A percentile compares a stretch with the other conserved stretches of the same genome.
These are phyloP conservation scores for Lasioglossum baleicum DNA, from an alignment of 1,140 invertebrate species.

Conservation along the genomic window DNA sequence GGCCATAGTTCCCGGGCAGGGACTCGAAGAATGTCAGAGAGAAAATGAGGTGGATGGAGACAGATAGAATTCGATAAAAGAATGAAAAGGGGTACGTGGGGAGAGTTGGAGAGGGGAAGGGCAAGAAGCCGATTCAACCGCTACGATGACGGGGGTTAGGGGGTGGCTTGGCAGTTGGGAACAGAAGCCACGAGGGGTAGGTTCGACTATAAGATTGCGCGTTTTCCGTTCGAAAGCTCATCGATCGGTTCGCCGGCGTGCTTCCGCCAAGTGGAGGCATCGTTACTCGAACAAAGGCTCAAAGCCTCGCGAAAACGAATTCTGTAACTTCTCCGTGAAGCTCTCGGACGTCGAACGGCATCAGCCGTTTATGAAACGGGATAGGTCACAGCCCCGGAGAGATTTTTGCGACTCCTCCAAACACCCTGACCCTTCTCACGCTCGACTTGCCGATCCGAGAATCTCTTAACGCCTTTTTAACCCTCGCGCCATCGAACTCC, in stretches of 20 bases:
- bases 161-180: background rate
- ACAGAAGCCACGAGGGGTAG: background rate
- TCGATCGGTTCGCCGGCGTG: constrained; percentile 37
- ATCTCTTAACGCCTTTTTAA: background rate
- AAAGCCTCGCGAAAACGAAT: constrained; percentile 52
- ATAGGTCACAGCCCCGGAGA: constrained; percentile 20
- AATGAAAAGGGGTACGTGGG: background rate
- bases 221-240: constrained; percentile 52
- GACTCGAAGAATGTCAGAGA: constrained; percentile 34
- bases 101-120: background rate
- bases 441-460: background rate
- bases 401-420: constrained; percentile 24
- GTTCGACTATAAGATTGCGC: constrained; percentile 54
- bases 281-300: constrained; percentile 58
- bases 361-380: constrained; percentile 35
- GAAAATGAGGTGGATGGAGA: constrained; percentile 31
- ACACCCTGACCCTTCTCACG: background rate
- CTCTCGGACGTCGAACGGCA: constrained; percentile 18
- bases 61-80: constrained; percentile 45
- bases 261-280: constrained; percentile 42
- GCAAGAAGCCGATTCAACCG: constrained; percentile 13
- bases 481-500: background rate
- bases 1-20: constrained; percentile 15
- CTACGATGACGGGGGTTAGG: constrained; percentile 11
- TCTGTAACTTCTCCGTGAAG: constrained; percentile 44